Evolutionary conservation across 2,888 invertebrate species (phyloP).

Genomic region (Plebejus argus): DNA sequence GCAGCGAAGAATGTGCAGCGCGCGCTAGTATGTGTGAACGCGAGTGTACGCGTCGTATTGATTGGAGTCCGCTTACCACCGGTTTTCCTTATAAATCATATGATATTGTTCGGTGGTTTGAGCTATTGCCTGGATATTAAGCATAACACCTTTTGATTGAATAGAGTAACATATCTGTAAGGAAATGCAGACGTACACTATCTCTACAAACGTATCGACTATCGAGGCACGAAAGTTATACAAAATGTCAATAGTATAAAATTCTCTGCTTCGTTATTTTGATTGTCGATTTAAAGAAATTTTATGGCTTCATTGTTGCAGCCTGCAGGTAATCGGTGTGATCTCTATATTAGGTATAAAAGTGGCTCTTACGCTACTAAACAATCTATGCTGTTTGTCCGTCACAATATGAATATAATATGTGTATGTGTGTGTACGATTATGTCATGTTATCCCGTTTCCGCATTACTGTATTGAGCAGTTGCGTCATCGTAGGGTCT

Average conservation of each 20-base stretch:
- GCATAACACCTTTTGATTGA: neutral
- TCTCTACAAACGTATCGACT: too few species aligned
- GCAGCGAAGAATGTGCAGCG: conserved; percentile 57
- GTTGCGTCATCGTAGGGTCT: neutral
- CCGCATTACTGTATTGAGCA: neutral
- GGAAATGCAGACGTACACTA: neutral
- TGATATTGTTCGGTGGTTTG: neutral
- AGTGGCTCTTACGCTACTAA: too few species aligned
- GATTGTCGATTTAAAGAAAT: too few species aligned
- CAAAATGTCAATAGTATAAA: too few species aligned
- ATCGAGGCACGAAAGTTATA: too few species aligned
- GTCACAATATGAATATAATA: too few species aligned
- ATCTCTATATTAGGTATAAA: too few species aligned
- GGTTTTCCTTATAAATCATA: conserved; percentile 14
- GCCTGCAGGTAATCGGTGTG: too few species aligned
- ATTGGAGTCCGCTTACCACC: conserved; percentile 8
- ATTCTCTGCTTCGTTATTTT: too few species aligned
- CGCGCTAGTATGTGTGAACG: conserved; percentile 43
- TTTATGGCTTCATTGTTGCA: too few species aligned
- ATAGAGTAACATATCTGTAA: neutral
- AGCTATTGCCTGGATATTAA: neutral
- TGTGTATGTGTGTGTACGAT: neutral
- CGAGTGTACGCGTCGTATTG: conserved; percentile 38
- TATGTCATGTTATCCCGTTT: conserved; percentile 10
- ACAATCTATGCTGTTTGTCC: too few species aligned